Evolutionary conservation across 2,797 vertebrate genomes (phyloP), one percentile per base, ranked within the genome.

Genomic region (Phoxinus dragarum): DNA sequence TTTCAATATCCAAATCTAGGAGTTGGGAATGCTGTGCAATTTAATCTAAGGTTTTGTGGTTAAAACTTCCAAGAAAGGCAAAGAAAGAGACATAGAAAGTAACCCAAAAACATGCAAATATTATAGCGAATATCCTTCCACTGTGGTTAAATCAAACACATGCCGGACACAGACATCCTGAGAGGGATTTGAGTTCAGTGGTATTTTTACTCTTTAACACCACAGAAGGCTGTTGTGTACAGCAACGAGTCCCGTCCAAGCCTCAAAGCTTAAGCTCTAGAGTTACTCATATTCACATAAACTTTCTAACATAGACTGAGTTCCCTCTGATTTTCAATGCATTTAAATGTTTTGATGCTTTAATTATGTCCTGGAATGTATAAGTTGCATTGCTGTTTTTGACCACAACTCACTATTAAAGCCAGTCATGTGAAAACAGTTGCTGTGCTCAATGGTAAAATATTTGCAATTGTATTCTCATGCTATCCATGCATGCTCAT

Each of bases 171-270:
- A 76, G 61, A 23, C 56, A 81, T 75, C 80, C 71, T 80, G 31
- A 69, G 81, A 84, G 82, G 80, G 64, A 84, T 76, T 77, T 89
- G 71, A 86, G 85, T 87, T 87, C 40, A 52, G 69, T 80, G 38
- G 80, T 88, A 89, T 88, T 87, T 85, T 87, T 73, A 56, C 73
- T 42, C 82, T 86, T 83, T 83, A 79, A 84, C 80, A 85, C 71
- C 80, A 88, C 79, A 87, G 72, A 81, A 59, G 38, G 47, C 47
- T 68, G 54, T 88, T 88, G 80, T 81, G 82, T 80, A 85, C n/a
- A 72, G 75, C 66, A 69, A n/a, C 54, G 82, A 79, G 47, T 40
- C 16, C 21, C 16, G 12, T 61, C 77, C 49, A 87, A 54, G n/a
- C 59, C 61, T 42, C n/a, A 34, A 81, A 19, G 17, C 47, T 44